Base-by-base conservation (phyloP, 2,888 invertebrate species). In the Leuctra nigra region DNA sequence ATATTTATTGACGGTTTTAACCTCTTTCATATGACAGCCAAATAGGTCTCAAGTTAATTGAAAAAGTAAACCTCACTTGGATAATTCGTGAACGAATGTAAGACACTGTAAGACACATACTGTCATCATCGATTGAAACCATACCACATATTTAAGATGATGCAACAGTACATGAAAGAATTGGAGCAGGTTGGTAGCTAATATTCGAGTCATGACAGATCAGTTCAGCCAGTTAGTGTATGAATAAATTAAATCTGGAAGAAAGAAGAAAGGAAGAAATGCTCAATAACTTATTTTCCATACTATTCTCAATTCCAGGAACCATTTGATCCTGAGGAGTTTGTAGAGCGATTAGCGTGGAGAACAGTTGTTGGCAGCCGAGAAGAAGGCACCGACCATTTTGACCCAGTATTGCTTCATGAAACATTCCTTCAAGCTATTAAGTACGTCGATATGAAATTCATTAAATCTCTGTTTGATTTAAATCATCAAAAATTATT, bases 311-410 rank as follows among this genome's bases (percentile, higher is more conserved):
- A 50, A 62, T 72, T 73, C 56, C 66, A 98, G 93, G 96, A 96
- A 69, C 93, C 96, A 0, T 98, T 97, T 70, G 93, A 96, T 75
- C 87, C 95, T 11, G 92, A 94, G 68, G 97, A 97, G 70, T 98
- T 98, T 76, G 95, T 99, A 1, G 98, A 99, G 71, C 80, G 96
- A 55, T 78, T 98, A 68, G 97, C 97, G 36, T 93, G 97, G 86
- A 81, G 95, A 64, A 91, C 94, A 50, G 91, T 92, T 69, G 82
- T 82, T 41, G 82, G 82, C 62, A 78, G 77, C 16, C 76, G 72
- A 65, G 84, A 82, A 65, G 88, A 85, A 66, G 74, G 76, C 36
- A 80, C 83, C 18, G 84, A 82, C 46, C 80, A 82, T 62, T 91
- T 95, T 71, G 90, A 94, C 73, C 92, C 95, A 0, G 83, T 87